Evolutionary conservation across 2,888 invertebrate species (phyloP).

Genomic region (Microctonus brassicae): DNA sequence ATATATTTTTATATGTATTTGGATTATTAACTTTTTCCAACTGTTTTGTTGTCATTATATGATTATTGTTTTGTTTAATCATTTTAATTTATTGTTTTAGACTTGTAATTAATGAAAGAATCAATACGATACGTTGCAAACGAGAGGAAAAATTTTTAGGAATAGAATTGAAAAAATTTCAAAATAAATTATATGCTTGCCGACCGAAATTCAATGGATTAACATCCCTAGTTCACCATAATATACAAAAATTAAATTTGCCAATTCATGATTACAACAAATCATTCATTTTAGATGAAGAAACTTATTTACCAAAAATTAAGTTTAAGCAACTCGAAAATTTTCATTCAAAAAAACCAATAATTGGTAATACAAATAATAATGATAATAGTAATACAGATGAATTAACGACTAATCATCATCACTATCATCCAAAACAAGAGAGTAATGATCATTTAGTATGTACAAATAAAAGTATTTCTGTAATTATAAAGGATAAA

Average conservation of each 20-base stretch:
- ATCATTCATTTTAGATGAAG: neutral
- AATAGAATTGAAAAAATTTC: conserved; percentile 55
- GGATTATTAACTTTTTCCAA: no score
- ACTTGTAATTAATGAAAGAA: conserved; percentile 50
- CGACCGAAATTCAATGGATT: conserved; percentile 52
- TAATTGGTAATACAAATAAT: neutral
- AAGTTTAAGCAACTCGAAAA: neutral
- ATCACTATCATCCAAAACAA: conserved; percentile 15
- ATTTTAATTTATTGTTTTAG: conserved; percentile 39
- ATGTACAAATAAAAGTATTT: conserved; percentile 52
- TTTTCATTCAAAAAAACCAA: neutral
- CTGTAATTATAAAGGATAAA: conserved; percentile 61
- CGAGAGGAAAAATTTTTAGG: conserved; percentile 54
- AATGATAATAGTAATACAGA: neutral
- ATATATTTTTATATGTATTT: no score
- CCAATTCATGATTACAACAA: neutral
- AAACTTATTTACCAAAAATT: neutral
- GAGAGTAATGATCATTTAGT: neutral
- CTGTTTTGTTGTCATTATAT: no score
- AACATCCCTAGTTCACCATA: no score
- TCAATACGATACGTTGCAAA: conserved; percentile 46
- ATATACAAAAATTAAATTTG: neutral
- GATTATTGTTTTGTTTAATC: neutral
- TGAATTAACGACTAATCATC: conserved; percentile 26
- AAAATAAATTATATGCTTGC: conserved; percentile 47